phyloP scores from a whole-genome alignment of 2,797 vertebrate genomes.

The Hippocampus kuda region DNA sequence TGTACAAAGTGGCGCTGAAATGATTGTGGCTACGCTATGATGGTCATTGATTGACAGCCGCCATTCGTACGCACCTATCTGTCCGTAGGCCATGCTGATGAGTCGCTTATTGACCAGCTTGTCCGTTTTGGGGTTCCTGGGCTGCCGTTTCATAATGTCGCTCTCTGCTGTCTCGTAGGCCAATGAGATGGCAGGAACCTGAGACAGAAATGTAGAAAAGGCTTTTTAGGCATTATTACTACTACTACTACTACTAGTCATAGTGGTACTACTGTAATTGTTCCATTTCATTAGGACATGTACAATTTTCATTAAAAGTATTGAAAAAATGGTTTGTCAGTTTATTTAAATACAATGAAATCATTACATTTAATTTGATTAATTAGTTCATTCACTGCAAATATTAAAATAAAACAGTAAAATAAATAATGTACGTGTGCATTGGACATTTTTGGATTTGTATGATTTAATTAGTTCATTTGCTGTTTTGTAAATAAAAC shows the following conservation, averaged over 20 bases:
- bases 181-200: conserved; percentile 90
- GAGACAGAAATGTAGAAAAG: not conserved
- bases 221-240: not conserved
- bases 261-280: too few relatives aligned
- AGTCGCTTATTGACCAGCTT: conserved; percentile 90
- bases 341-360: not conserved
- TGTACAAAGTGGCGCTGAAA: not conserved
- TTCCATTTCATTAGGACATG: too few relatives aligned
- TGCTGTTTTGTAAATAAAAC: too few relatives aligned
- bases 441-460: not conserved
- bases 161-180: conserved; percentile 90
- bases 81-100: conserved; percentile 92
- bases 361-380: not conserved
- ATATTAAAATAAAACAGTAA: not conserved
- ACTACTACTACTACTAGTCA: not conserved
- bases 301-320: not conserved
- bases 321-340: not conserved
- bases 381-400: not conserved
- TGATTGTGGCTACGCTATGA: not conserved
- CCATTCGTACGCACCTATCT: conserved; percentile 67
- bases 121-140: conserved; percentile 77
- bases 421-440: not conserved
- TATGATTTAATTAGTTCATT: too few relatives aligned
- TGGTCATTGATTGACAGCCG: not conserved
- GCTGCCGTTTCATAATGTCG: conserved; percentile 95